Evolutionary conservation across 2,113 vertebrate species (phyloP).

Genomic region (Orycteropus afer): DNA sequence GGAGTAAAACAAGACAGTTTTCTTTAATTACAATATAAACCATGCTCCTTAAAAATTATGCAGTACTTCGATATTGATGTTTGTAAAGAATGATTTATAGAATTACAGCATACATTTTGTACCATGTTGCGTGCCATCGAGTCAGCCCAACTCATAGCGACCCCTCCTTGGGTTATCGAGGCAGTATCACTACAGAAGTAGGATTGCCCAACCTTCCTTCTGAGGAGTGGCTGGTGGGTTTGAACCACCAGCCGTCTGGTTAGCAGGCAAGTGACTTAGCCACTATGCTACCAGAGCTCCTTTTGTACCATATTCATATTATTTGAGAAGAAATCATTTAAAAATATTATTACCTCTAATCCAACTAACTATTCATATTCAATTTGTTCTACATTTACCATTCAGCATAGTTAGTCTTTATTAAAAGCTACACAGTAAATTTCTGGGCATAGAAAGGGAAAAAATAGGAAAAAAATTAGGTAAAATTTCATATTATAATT

Average conservation of each 20-base stretch:
- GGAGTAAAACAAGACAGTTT: not conserved
- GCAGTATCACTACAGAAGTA: too few relatives aligned
- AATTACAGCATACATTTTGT: not conserved
- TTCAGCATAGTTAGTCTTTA: not conserved
- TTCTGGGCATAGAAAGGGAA: not conserved
- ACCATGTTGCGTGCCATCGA: too few relatives aligned
- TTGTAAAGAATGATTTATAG: not conserved
- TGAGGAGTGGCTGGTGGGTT: too few relatives aligned
- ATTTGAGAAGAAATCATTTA: slow-evolving; percentile 12
- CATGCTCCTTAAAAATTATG: not conserved
- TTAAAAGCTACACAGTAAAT: not conserved
- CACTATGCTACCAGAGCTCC: too few relatives aligned
- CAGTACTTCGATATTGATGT: not conserved
- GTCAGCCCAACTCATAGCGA: too few relatives aligned
- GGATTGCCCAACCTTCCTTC: too few relatives aligned
- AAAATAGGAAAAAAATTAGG: not conserved
- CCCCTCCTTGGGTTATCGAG: too few relatives aligned
- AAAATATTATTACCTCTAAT: not conserved
- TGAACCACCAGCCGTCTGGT: too few relatives aligned
- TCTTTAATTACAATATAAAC: not conserved
- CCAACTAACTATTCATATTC: not conserved
- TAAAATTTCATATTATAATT: slow-evolving; percentile 7
- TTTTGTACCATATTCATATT: not conserved
- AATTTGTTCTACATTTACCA: not conserved
- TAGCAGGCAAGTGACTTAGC: too few relatives aligned